These are phyloP conservation scores for Gerosis bhagava DNA, from an alignment of 2,888 invertebrate genomes.

Conservation along the genomic window DNA sequence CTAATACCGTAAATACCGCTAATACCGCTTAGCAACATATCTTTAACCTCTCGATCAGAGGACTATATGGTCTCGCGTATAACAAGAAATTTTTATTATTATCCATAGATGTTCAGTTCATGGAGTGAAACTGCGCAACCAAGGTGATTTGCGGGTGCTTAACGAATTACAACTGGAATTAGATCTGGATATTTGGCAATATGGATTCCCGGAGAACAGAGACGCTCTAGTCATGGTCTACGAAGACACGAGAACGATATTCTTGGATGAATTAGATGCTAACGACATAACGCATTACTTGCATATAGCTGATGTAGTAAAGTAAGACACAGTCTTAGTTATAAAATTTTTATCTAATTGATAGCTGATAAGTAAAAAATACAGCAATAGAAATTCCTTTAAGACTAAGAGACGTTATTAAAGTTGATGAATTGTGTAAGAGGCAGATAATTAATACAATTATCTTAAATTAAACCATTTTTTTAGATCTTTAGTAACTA, in stretches of 20 bases:
- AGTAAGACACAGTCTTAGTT: conserved; percentile 37
- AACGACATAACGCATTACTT: conserved; percentile 38
- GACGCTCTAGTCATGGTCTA: conserved; percentile 43
- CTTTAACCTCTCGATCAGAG: too few species aligned
- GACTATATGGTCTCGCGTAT: too few species aligned
- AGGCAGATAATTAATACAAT: too few species aligned
- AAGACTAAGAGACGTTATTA: too few species aligned
- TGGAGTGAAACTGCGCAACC: conserved; percentile 33
- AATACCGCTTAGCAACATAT: too few species aligned
- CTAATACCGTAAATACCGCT: too few species aligned
- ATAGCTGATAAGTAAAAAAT: too few species aligned
- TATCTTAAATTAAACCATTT: too few species aligned
- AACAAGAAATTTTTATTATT: not conserved
- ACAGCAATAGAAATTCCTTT: too few species aligned
- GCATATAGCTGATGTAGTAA: conserved; percentile 38
- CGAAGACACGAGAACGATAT: conserved; percentile 30
- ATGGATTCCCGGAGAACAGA: conserved; percentile 36
- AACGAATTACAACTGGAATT: conserved; percentile 34
- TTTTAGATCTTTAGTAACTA: too few species aligned
- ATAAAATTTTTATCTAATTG: too few species aligned
- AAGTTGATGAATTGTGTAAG: too few species aligned
- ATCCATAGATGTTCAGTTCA: conserved; percentile 40
- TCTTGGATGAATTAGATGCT: conserved; percentile 35
- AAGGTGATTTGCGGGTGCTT: conserved; percentile 32
- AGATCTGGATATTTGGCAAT: conserved; percentile 42